Conservation (phyloP, 2,888 invertebrate species). For the Polyploca ridens region DNA sequence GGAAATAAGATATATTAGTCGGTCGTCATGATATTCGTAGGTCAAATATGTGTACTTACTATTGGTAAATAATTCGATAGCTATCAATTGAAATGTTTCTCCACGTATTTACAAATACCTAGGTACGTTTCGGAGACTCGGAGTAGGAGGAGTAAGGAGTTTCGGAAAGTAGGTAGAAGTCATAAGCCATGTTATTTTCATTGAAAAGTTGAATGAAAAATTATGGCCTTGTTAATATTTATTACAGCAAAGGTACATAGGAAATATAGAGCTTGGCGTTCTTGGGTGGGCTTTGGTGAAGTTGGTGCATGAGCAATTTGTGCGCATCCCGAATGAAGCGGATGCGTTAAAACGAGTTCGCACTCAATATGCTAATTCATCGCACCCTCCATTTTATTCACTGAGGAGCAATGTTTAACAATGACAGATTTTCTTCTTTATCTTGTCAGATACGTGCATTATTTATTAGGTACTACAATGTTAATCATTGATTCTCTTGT, state of each 20-base stretch:
- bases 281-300: conserved; percentile 48
- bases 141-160: no score
- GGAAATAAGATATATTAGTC: background rate
- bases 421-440: conserved; percentile 16
- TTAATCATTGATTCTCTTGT: background rate
- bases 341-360: conserved; percentile 30
- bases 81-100: no score
- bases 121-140: no score
- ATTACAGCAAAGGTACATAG: conserved; percentile 19
- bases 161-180: no score
- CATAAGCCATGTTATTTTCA: conserved; percentile 21
- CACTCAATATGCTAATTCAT: conserved; percentile 46
- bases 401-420: conserved; percentile 15
- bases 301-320: conserved; percentile 33
- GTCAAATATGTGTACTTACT: background rate
- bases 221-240: conserved; percentile 25
- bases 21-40: background rate
- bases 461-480: background rate
- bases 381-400: conserved; percentile 27
- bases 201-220: conserved; percentile 28
- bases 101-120: no score
- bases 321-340: conserved; percentile 46
- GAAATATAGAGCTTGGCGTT: conserved; percentile 19
- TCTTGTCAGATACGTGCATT: conserved; percentile 2
- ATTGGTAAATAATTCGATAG: no score